A percentile compares a stretch with the other conserved stretches of the same genome.
phyloP scores from a whole-genome alignment of 2,888 invertebrate species.

The Apodemia duryi region DNA sequence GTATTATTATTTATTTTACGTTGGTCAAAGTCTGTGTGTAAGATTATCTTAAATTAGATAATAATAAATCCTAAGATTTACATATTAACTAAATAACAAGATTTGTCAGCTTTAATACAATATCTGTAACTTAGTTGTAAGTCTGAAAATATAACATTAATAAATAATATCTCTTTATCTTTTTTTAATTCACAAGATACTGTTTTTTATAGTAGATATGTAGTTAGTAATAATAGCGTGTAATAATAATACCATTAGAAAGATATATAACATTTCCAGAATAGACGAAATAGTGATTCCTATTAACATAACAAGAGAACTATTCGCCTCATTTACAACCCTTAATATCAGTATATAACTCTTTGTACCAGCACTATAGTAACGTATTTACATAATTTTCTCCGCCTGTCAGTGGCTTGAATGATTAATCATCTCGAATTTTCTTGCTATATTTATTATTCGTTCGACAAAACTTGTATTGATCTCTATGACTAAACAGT shows the following conservation, averaged over 20 bases:
- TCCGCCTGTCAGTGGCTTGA: conserved; percentile 30
- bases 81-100: no score
- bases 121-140: no score
- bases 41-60: no score
- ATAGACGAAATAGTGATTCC: background rate
- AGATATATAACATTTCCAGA: background rate
- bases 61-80: no score
- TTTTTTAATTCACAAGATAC: no score
- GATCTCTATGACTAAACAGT: background rate
- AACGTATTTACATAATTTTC: conserved; percentile 36
- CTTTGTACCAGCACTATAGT: conserved; percentile 19
- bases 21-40: no score
- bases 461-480: conserved; percentile 12
- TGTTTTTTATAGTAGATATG: no score
- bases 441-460: conserved; percentile 15
- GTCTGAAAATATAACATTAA: no score
- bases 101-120: no score
- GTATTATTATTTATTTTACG: no score
- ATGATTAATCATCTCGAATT: conserved; percentile 34
- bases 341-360: conserved; percentile 19
- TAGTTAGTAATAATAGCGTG: background rate
- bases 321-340: conserved; percentile 19
- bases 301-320: conserved; percentile 18
- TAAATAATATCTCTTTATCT: no score
- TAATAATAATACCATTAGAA: background rate